Evolutionary conservation across 2,888 invertebrate genomes (phyloP).

Genomic region (Sceliomorpha sp.): DNA sequence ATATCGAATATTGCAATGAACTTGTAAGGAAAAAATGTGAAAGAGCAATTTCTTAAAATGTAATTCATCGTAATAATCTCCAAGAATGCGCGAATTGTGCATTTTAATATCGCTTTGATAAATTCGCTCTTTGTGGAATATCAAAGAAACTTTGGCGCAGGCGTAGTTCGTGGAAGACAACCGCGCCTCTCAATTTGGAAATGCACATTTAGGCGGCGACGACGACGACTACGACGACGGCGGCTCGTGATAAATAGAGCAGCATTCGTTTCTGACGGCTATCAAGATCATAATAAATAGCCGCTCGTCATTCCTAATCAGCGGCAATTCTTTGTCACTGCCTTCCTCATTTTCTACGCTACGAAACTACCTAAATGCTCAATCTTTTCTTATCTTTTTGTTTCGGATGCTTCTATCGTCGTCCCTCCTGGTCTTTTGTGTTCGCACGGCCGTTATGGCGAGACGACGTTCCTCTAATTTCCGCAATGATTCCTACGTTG

Average conservation of each 20-base stretch:
- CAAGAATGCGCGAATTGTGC: no score
- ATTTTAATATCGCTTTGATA: no score
- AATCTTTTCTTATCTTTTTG: slow-evolving; percentile 32
- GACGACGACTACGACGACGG: no score
- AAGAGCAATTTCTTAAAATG: no score
- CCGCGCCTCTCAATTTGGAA: no score
- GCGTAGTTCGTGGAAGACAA: no score
- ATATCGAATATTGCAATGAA: no score
- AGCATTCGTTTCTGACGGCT: slow-evolving; percentile 12
- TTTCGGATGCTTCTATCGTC: slow-evolving; percentile 14
- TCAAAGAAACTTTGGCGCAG: no score
- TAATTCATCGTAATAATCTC: no score
- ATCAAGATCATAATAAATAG: slow-evolving; percentile 10
- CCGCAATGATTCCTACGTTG: slow-evolving; percentile 39
- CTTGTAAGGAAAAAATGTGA: no score
- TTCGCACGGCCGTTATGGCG: slow-evolving; percentile 20
- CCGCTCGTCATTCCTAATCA: slow-evolving; percentile 15
- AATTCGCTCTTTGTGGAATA: no score
- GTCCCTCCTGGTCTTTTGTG: slow-evolving; percentile 30
- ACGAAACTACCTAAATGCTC: slow-evolving; percentile 23
- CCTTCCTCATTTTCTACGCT: background rate
- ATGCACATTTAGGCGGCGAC: no score
- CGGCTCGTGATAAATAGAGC: background rate
- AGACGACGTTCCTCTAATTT: slow-evolving; percentile 48
- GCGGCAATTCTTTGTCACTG: slow-evolving; percentile 24